Base-by-base conservation (phyloP, 2,797 vertebrate species). In the Iguana delicatissima region DNA sequence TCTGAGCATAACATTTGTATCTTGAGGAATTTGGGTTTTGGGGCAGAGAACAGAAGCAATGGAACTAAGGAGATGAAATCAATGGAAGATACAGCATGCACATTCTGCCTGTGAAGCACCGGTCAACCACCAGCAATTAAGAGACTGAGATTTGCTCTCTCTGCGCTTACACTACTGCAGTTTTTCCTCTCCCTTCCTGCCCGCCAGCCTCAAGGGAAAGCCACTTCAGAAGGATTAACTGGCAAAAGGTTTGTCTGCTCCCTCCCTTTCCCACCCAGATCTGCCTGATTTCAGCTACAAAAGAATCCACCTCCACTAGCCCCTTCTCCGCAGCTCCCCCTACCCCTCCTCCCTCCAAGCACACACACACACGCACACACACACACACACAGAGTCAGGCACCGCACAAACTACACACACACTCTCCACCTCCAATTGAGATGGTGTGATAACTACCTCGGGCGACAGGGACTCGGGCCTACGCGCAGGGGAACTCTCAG, bases 401-500 rank as follows among this genome's bases (percentile, higher is more conserved):
- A 89, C 91, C 90, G 88, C 82, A 55, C 87, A 77, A 87, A 91
- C 35, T 62, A 79, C 81, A 92, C 26, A 5, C 91, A 5, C 91
- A 93, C 94, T 90, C 96, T 94, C 88, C 3, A 91, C 88, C 91
- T 87, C 94, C 95, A 95, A 95, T 64, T 90, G 93, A 96, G 94
- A 96, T 55, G 87, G 93, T 91, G 95, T 87, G 94, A 91, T 96
- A 97, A 95, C 95, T 98, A 99, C 98, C 98, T 99, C 98, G 42
- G 99, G 99, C 96, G 99, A 99, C 97, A 99, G 96, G 96, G 98
- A 98, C 97, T 99, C 98, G 1, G 98, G 98, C 95, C 97, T 98
- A 96, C 98, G 98, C 50, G 98, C 98, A 96, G 98, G 98, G 96
- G 98, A 99, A 59, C 98, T 98, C 97, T 99, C 98, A 1, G 98